Conservation (phyloP, 2,888 invertebrate species). For the Ectobius pallidus region DNA sequence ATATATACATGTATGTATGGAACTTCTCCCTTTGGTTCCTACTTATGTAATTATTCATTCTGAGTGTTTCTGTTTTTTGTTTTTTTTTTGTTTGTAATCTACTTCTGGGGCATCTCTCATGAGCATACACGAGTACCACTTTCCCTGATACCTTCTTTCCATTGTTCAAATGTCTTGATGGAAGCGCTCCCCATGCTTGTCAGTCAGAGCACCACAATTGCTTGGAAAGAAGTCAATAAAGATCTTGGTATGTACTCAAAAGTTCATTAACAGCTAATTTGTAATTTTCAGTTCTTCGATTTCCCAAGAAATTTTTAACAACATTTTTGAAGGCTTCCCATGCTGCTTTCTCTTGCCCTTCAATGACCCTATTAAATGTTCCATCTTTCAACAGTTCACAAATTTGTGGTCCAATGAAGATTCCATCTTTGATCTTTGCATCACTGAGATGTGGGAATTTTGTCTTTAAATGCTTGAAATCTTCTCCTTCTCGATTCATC, state of each 20-base stretch:
- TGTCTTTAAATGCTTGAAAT: background rate
- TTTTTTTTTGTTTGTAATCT: background rate
- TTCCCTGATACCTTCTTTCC: slow-evolving; percentile 31
- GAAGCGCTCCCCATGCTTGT: slow-evolving; percentile 18
- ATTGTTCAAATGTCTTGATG: slow-evolving; percentile 32
- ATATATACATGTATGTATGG: background rate
- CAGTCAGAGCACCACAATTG: slow-evolving; percentile 12
- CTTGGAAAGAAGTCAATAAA: slow-evolving; percentile 4
- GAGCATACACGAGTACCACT: slow-evolving; percentile 12
- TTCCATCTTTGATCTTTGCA: background rate
- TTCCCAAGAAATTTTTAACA: slow-evolving; percentile 12
- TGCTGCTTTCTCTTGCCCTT: slow-evolving; percentile 6
- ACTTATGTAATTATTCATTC: background rate
- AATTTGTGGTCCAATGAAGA: background rate
- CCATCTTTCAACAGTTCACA: background rate
- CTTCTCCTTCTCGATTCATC: slow-evolving; percentile 9
- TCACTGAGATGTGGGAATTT: slow-evolving; percentile 15
- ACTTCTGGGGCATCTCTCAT: background rate
- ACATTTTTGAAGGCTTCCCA: slow-evolving; percentile 5
- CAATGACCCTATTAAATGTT: background rate
- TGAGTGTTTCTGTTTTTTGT: background rate
- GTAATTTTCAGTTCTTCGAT: slow-evolving; percentile 4
- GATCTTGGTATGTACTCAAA: background rate
- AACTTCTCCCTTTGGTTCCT: background rate
- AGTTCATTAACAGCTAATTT: background rate